Conservation (phyloP, 2,888 invertebrate species). For the Cynaeus angustus region DNA sequence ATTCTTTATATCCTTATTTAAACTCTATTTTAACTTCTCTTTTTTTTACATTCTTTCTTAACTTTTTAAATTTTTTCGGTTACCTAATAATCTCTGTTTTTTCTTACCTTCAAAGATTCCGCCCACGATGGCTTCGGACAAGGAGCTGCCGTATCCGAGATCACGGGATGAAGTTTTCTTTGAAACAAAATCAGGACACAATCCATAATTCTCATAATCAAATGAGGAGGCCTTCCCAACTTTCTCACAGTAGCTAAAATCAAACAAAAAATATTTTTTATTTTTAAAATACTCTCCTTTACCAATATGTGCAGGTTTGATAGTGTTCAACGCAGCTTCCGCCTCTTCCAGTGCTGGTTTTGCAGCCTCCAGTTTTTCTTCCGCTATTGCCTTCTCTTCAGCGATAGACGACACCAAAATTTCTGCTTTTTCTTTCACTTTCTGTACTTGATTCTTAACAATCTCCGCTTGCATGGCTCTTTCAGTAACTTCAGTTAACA, state of each 20-base stretch:
- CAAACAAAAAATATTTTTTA: conserved; percentile 55
- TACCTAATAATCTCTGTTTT: no score
- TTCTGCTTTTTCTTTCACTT: conserved; percentile 97
- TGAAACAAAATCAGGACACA: conserved; percentile 95
- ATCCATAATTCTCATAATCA: conserved; percentile 99
- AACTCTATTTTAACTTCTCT: no score
- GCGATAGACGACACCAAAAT: conserved; percentile 89
- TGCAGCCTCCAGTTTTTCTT: conserved; percentile 94
- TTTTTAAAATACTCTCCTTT: conserved; percentile 45
- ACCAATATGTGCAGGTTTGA: conserved; percentile 95
- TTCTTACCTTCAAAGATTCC: conserved; percentile 87
- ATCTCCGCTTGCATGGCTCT: conserved; percentile 96
- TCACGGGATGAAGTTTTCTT: conserved; percentile 87
- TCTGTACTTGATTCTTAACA: conserved; percentile 95
- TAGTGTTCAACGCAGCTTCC: conserved; percentile 94
- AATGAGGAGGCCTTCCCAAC: conserved; percentile 94
- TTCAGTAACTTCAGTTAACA: conserved; percentile 90
- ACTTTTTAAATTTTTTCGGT: no score
- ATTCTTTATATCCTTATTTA: no score
- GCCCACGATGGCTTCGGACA: conserved; percentile 97
- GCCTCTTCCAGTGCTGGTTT: conserved; percentile 97
- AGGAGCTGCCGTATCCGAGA: conserved; percentile 85
- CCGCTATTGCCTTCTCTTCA: conserved; percentile 92
- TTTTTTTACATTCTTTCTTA: no score
- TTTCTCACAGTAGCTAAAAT: conserved; percentile 87